Base-by-base conservation (phyloP, 2,113 vertebrate species). In the Callaeas wilsoni region DNA sequence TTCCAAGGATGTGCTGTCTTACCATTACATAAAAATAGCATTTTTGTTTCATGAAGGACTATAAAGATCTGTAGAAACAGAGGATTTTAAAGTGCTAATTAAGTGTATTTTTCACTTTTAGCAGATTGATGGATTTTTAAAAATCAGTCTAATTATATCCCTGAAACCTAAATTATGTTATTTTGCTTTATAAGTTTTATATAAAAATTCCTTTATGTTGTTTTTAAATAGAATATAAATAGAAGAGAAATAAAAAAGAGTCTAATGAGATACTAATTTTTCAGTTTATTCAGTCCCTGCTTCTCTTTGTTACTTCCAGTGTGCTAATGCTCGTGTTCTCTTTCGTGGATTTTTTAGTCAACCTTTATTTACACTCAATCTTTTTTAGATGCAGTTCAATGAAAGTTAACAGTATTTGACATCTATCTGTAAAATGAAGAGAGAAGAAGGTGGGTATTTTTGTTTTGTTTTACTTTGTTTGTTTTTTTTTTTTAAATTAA, bases 331-430 rank as follows among this genome's bases (percentile, higher is more conserved):
- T 84, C 83, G 11, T 79, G 12, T 77, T 95, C 29, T 6, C 32
- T 91, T 63, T 56, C 37, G 17, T 55, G 30, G 8, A 57, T 62
- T 46, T 64, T 79, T 70, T 29, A 32, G 35, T 16, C 87, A 59
- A 53, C 42, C 14, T 89, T 90, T 91, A 41, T 84, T 74, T 79
- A 52, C 63, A 69, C 32, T 68, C 47, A 49, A 0, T 27, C 21
- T 70, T 88, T 95, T 95, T 81, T 59, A 59, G 23, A 62, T 96
- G 44, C 64, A 90, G 62, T 94, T 96, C 55, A 83, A 39, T 95
- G 68, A 47, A 84, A 50, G 27, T 67, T 92, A 83, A 83, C 33
- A 30, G 39, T 83, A 79, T 94, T 93, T 94, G 49, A 79, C 65
- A 52, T 49, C 84, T 71, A 3, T 64, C 67, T 94, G 65, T 83